Conservation (phyloP, 2,113 vertebrate genomes). For the Elgaria multicarinata region DNA sequence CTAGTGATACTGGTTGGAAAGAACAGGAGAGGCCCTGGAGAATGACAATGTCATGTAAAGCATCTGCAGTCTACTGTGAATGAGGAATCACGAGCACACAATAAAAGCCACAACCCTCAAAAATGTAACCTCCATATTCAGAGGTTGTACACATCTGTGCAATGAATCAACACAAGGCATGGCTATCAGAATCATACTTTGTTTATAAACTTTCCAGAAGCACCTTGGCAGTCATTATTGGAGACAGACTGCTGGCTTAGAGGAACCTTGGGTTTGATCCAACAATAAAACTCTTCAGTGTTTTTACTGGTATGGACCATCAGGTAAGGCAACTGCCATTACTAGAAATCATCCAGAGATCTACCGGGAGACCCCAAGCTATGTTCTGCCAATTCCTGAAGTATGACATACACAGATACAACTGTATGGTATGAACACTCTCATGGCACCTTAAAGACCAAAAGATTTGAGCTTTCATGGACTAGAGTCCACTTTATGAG, state of each 20-base stretch:
- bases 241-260: background rate
- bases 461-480: background rate
- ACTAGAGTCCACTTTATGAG: background rate
- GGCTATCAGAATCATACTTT: background rate
- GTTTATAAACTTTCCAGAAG: background rate
- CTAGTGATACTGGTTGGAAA: no score
- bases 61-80: no score
- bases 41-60: no score
- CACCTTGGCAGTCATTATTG: background rate
- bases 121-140: background rate
- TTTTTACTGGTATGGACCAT: background rate
- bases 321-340: background rate
- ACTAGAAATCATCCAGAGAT: no score
- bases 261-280: background rate
- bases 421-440: background rate
- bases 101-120: background rate
- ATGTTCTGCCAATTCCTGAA: no score
- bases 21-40: no score
- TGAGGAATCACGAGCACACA: no score
- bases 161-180: background rate
- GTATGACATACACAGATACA: background rate
- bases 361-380: no score
- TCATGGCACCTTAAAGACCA: background rate
- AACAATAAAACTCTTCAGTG: background rate
- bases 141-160: background rate